Percentiles rank a stretch among this genome's conserved stretches.
These are phyloP conservation scores for Scotopteryx bipunctaria DNA, from an alignment of 2,888 invertebrate genomes.

Conservation along the genomic window DNA sequence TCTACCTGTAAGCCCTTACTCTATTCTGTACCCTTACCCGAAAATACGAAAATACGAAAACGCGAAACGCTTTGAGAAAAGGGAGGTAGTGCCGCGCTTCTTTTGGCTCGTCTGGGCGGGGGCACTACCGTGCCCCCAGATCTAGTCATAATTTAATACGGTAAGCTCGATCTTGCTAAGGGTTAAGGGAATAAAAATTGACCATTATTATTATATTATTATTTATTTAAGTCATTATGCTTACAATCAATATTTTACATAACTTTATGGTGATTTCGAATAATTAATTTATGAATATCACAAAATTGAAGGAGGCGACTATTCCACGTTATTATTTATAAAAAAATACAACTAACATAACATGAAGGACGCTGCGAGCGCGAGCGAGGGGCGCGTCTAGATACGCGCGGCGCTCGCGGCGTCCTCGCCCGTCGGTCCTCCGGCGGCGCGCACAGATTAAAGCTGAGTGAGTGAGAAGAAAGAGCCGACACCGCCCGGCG, in stretches of 20 bases:
- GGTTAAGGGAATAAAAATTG: background rate
- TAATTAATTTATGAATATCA: slow-evolving; percentile 77
- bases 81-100: no score
- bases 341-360: slow-evolving; percentile 59
- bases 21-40: no score
- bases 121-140: no score
- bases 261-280: slow-evolving; percentile 77
- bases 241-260: slow-evolving; percentile 75
- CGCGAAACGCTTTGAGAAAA: no score
- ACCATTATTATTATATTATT: slow-evolving; percentile 57
- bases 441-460: slow-evolving; percentile 76
- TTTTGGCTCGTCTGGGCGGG: no score
- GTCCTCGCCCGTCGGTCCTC: slow-evolving; percentile 79
- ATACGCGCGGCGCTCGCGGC: slow-evolving; percentile 63
- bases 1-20: no score
- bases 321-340: slow-evolving; percentile 65
- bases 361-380: slow-evolving; percentile 70
- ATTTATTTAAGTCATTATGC: slow-evolving; percentile 53
- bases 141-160: no score
- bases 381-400: slow-evolving; percentile 58
- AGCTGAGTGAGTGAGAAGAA: slow-evolving; percentile 73
- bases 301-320: slow-evolving; percentile 80
- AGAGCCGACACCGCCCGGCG: slow-evolving; percentile 79
- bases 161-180: no score
- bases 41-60: no score